Conservation (phyloP, 2,888 invertebrate genomes). For the Himalopsyche anomala region DNA sequence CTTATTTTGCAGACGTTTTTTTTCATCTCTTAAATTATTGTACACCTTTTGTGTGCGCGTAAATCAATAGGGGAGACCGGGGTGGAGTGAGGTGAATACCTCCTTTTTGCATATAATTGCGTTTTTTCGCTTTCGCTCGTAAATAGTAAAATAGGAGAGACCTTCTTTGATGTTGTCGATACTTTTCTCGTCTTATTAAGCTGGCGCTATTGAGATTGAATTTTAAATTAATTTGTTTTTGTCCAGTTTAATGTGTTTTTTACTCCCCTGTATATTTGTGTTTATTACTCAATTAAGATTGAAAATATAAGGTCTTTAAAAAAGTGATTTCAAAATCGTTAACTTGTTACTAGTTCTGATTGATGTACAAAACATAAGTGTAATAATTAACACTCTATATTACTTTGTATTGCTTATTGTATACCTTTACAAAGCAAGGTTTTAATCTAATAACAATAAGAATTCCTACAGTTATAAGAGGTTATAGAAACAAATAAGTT, state of each 20-base stretch:
- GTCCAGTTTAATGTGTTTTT: conserved; percentile 27
- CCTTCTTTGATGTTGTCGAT: conserved; percentile 63
- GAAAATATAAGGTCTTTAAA: not conserved
- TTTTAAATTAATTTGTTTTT: conserved; percentile 55
- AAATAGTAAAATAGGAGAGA: conserved; percentile 50
- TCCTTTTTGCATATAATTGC: conserved; percentile 73
- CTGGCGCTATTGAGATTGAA: conserved; percentile 59
- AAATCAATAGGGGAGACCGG: conserved; percentile 74
- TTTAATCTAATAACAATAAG: no score
- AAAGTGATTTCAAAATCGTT: not conserved
- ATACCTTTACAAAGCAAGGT: no score
- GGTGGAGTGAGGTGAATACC: conserved; percentile 68
- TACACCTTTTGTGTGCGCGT: conserved; percentile 76
- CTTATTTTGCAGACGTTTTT: conserved; percentile 54
- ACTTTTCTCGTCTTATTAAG: conserved; percentile 47
- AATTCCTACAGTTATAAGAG: no score
- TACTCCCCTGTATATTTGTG: not conserved
- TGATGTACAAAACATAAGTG: no score
- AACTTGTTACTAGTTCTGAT: not conserved
- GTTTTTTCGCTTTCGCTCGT: conserved; percentile 61
- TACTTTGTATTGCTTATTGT: no score
- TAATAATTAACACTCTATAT: no score
- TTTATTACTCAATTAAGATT: conserved; percentile 26
- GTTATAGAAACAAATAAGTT: no score
- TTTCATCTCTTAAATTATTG: conserved; percentile 72